Evolutionary conservation across 2,888 invertebrate species (phyloP).

Genomic region (Corbicula japonica): DNA sequence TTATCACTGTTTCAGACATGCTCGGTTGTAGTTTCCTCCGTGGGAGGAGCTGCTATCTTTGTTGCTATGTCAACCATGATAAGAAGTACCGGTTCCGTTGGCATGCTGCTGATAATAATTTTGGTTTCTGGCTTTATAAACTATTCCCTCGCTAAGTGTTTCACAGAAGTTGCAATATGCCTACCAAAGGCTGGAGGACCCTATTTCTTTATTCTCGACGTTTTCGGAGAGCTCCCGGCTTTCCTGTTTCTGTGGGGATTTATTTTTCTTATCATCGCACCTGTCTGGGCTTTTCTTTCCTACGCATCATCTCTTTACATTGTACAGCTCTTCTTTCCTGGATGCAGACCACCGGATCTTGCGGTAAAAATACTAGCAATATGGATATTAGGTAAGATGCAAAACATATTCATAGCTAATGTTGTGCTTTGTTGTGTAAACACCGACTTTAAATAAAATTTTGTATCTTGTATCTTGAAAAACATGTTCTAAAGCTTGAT

Average conservation of each 20-base stretch:
- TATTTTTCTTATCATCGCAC: constrained; percentile 65
- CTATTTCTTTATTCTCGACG: constrained; percentile 70
- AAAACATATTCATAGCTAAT: too few species aligned
- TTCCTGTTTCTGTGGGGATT: constrained; percentile 77
- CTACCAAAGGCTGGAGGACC: constrained; percentile 74
- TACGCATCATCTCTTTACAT: constrained; percentile 71
- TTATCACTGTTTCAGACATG: constrained; percentile 51
- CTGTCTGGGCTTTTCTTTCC: constrained; percentile 69
- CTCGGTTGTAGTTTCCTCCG: constrained; percentile 66
- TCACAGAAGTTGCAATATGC: constrained; percentile 68
- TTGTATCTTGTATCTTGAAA: too few species aligned
- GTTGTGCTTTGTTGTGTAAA: too few species aligned
- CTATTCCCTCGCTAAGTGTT: constrained; percentile 67
- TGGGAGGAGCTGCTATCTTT: constrained; percentile 72
- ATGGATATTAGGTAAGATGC: constrained; percentile 68
- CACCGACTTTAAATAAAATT: too few species aligned
- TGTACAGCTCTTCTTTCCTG: constrained; percentile 66
- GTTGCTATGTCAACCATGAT: constrained; percentile 71
- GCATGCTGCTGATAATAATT: constrained; percentile 69
- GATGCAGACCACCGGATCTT: constrained; percentile 62
- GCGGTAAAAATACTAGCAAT: constrained; percentile 69
- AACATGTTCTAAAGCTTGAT: too few species aligned
- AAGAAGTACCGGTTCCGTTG: constrained; percentile 68
- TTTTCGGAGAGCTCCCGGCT: constrained; percentile 69
- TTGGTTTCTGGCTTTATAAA: constrained; percentile 70